Conservation (phyloP, 2,113 vertebrate genomes). For the Psophia crepitans region DNA sequence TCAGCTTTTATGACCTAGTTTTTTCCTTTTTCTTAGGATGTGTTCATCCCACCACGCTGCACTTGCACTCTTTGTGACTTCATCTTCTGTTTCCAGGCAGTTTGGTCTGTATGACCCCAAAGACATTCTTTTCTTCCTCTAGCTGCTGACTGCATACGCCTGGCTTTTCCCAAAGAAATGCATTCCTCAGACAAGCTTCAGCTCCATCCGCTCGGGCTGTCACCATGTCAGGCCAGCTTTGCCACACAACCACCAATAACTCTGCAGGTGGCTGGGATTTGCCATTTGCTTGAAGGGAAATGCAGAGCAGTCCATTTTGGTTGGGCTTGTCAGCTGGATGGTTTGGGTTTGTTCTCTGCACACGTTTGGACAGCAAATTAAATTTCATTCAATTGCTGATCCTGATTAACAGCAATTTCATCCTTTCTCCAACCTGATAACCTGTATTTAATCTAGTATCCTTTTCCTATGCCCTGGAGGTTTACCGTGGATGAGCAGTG, state of each 20-base stretch:
- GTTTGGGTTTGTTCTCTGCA: not conserved
- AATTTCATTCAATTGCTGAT: not conserved
- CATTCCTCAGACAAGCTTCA: not conserved
- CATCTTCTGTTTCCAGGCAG: not conserved
- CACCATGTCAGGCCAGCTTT: not conserved
- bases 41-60: not conserved
- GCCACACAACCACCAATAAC: not conserved
- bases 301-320: not conserved
- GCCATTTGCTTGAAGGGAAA: not conserved
- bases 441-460: not conserved
- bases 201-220: accelerated
- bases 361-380: not conserved
- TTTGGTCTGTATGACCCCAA: not conserved
- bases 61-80: not conserved
- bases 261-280: not conserved
- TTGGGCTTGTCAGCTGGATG: not conserved
- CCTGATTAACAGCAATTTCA: not conserved
- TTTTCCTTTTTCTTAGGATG: not conserved
- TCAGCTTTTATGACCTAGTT: not conserved
- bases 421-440: not conserved
- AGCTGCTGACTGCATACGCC: not conserved
- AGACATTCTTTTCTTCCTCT: not conserved
- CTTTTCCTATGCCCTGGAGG: not conserved
- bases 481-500: not conserved
- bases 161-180: not conserved